Evolutionary conservation across 2,797 vertebrate genomes (phyloP).

Genomic region (Tokudaia tokunoshimensis): DNA sequence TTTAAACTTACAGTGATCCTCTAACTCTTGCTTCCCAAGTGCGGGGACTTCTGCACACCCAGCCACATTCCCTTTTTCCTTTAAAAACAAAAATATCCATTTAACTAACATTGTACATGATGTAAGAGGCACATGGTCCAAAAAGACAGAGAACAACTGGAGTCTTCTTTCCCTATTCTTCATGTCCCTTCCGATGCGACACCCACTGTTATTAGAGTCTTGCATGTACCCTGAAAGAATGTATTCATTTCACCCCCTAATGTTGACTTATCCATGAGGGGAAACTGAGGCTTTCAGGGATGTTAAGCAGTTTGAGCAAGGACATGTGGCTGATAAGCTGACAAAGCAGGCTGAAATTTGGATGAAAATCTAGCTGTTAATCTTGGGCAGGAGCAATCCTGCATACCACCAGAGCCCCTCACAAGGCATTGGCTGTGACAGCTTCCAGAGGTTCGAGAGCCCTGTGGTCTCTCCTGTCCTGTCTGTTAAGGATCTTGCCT

Average conservation of each 20-base stretch:
- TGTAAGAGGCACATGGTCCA: not conserved
- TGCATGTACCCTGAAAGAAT: not conserved
- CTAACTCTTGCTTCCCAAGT: not conserved
- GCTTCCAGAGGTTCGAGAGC: not conserved
- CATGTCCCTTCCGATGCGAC: not conserved
- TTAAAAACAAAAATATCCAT: not conserved
- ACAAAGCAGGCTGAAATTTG: not conserved
- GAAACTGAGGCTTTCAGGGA: constrained; percentile 27
- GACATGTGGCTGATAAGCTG: not conserved
- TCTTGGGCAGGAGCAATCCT: not conserved
- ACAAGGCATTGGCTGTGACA: not conserved
- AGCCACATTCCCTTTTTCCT: not conserved
- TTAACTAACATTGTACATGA: not conserved
- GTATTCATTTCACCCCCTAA: not conserved
- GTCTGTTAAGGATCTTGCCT: not conserved
- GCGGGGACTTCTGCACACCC: not conserved
- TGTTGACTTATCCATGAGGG: not conserved
- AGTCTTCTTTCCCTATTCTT: constrained; percentile 17
- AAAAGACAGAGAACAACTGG: not conserved
- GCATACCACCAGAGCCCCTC: not conserved
- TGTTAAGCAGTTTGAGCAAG: not conserved
- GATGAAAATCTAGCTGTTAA: not conserved
- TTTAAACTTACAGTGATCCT: not conserved
- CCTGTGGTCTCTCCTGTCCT: not conserved
- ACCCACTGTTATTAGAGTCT: not conserved